These are phyloP conservation scores for Dromococcyx pavoninus DNA, from an alignment of 2,797 vertebrate genomes.

Conservation along the genomic window DNA sequence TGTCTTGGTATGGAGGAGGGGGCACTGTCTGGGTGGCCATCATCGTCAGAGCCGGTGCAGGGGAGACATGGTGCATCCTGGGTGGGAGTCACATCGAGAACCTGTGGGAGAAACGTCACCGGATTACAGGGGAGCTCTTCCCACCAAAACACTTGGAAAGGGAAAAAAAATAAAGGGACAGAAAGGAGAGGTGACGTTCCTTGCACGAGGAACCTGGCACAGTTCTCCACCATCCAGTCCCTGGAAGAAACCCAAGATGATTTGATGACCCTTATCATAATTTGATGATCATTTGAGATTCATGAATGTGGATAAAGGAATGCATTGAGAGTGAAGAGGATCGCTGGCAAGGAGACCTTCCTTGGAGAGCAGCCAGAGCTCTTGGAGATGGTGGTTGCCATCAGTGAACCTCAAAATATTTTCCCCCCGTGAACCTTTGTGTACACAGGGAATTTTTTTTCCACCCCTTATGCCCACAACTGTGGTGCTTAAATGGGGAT, in stretches of 20 bases:
- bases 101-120: conserved; percentile 69
- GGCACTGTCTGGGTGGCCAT: conserved; percentile 99
- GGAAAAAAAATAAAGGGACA: too few species aligned
- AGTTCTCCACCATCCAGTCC: rapidly evolving
- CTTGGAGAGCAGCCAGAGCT: not conserved
- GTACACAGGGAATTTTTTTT: not conserved
- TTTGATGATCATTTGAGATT: not conserved
- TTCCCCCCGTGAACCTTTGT: not conserved
- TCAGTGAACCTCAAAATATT: rapidly evolving
- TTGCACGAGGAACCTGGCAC: rapidly evolving
- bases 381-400: not conserved
- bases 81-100: conserved; percentile 96
- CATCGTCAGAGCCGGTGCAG: conserved; percentile 96
- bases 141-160: rapidly evolving
- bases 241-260: not conserved
- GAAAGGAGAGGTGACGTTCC: not conserved
- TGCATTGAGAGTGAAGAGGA: rapidly evolving
- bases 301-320: not conserved
- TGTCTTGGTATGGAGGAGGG: conserved; percentile 98
- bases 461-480: not conserved
- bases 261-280: not conserved
- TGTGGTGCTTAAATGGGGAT: not conserved
- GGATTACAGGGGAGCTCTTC: rapidly evolving
- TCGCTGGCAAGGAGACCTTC: not conserved
- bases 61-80: conserved; percentile 99